These are phyloP conservation scores for Selenia dentaria DNA, from an alignment of 2,888 invertebrate genomes.

Conservation along the genomic window DNA sequence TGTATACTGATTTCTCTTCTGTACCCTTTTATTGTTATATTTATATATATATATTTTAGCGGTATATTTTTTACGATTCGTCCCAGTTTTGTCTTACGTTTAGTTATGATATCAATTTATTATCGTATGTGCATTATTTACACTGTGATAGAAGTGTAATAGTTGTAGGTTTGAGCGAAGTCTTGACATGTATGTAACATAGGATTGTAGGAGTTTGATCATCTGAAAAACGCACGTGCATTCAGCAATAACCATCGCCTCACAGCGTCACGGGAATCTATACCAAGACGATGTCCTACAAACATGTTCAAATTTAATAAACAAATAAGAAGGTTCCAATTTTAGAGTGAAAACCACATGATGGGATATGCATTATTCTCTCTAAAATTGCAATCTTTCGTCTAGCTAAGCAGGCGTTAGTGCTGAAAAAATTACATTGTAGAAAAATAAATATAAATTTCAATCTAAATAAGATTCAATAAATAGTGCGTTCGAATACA, in stretches of 20 bases:
- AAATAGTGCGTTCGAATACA: too few relatives aligned
- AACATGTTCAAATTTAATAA: too few relatives aligned
- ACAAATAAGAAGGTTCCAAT: too few relatives aligned
- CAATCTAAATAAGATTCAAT: too few relatives aligned
- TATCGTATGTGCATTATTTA: conserved; percentile 81
- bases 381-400: too few relatives aligned
- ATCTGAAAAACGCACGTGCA: conserved; percentile 22
- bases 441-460: too few relatives aligned
- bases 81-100: conserved; percentile 53
- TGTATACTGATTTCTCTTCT: conserved; percentile 37
- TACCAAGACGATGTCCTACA: too few relatives aligned
- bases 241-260: conserved; percentile 9
- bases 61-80: conserved; percentile 47
- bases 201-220: conserved; percentile 33
- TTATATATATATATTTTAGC: conserved; percentile 36
- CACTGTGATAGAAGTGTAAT: conserved; percentile 83
- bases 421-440: too few relatives aligned
- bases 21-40: conserved; percentile 42
- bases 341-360: too few relatives aligned
- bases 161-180: conserved; percentile 66
- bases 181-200: conserved; percentile 69
- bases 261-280: too few relatives aligned
- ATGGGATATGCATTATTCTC: too few relatives aligned
- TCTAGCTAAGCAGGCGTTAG: too few relatives aligned
- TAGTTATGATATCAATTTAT: conserved; percentile 54